Evolutionary conservation across 2,113 vertebrate species (phyloP).

Genomic region (Beaufortia kweichowensis): DNA sequence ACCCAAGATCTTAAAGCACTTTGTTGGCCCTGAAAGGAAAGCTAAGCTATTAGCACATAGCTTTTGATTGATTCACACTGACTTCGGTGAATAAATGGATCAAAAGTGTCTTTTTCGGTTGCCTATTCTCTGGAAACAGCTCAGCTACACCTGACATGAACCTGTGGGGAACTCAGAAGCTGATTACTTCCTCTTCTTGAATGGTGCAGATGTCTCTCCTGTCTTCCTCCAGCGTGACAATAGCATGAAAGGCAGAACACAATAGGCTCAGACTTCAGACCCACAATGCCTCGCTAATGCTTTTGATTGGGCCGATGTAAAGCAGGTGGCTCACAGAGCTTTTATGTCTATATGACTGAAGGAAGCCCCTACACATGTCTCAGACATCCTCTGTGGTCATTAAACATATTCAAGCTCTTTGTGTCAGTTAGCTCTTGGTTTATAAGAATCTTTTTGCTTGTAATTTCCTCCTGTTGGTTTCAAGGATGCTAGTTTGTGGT

Average conservation of each 20-base stretch:
- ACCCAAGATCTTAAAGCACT: conserved; percentile 50
- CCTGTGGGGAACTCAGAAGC: conserved; percentile 5
- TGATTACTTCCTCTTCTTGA: conserved; percentile 71
- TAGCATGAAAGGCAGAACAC: conserved; percentile 74
- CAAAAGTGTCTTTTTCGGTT: background rate
- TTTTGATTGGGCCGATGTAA: conserved; percentile 68
- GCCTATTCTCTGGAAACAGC: background rate
- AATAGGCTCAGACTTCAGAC: conserved; percentile 72
- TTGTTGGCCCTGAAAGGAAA: conserved; percentile 49
- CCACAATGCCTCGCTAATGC: conserved; percentile 75
- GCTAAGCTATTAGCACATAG: conserved; percentile 42
- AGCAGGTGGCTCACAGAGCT: conserved; percentile 76
- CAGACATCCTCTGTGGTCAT: conserved; percentile 68
- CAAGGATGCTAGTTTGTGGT: conserved; percentile 46
- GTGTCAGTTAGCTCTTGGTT: conserved; percentile 76
- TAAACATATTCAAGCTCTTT: conserved; percentile 70
- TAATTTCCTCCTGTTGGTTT: conserved; percentile 64
- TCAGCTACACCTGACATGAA: conserved; percentile 38
- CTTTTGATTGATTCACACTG: conserved; percentile 54
- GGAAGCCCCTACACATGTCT: conserved; percentile 61
- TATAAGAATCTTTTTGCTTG: conserved; percentile 67
- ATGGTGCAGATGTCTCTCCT: conserved; percentile 76
- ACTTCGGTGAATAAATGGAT: conserved; percentile 35
- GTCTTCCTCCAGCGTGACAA: conserved; percentile 72
- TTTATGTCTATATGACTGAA: conserved; percentile 69